Base-by-base conservation (phyloP, 2,888 invertebrate species). In the Papilio protenor region DNA sequence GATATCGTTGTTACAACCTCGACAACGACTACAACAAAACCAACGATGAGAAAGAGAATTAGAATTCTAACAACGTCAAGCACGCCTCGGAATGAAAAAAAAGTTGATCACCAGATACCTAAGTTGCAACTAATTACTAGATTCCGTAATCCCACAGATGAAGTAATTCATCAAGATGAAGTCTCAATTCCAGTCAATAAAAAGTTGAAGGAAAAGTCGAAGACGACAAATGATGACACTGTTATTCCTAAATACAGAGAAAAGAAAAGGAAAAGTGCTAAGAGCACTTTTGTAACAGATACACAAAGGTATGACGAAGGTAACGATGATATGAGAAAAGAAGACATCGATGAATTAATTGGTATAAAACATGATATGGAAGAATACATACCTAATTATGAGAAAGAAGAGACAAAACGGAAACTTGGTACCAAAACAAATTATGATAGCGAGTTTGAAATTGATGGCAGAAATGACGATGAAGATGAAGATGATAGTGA, bases 281-380 rank as follows among this genome's bases (percentile, higher is more conserved):
- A 92, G 82, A 94, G 91, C 45, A 95, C 95, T 4, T 83, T 93
- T 78, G 92, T 95, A 1, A 95, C 94, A 5, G 95, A 95, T 75
- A 90, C 93, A 45, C 89, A 93, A 80, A 88, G 86, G 21, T 95
- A 95, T 81, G 93, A 92, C 8, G 88, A 91, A 80, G 90, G 86
- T 61, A 87, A 89, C 47, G 89, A 90, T 74, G 89, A 93, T 77
- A 87, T 87, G 85, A 87, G 82, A 82, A 88, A 89, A 82, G 88
- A 90, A 81, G 92, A 93, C 86, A 88, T 94, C 10, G 94, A 94
- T 84, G 88, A 88, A 23, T 81, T 94, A 81, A 94, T 94, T 80
- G 91, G 92, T 12, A 85, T 91, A 0, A 87, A 90, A 81, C 90
- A 92, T 74, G 82, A 92, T 78, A 91, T 92, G 88, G 85, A 91